Evolutionary conservation across 2,888 invertebrate species (phyloP), one percentile per base, ranked within the genome.

Genomic region (Diarsia dahlii): DNA sequence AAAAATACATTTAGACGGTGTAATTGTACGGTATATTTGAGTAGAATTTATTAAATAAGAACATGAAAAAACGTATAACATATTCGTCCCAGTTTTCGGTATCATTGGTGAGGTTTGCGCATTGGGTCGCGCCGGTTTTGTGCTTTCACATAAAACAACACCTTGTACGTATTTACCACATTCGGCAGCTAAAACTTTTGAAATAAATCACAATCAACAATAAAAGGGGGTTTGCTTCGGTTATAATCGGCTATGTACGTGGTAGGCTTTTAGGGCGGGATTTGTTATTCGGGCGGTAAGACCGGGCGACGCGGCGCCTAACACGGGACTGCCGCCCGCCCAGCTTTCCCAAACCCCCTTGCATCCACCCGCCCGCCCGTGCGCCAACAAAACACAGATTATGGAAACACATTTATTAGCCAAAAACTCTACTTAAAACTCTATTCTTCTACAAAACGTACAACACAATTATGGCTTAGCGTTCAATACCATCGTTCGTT

Each of bases 261-360:
- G 81, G 75, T 82, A 84, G 80, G 83, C 78, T 84, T 82, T 86
- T 84, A 86, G 86, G 89, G 84, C 91, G 94, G 90, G 89, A 88
- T 86, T 87, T 86, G 80, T 87, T 83, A 86, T 86, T 84, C 87
- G 90, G 91, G 92, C 93, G 93, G 89, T 89, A 92, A 81, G 92
- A 94, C 94, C 95, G 94, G 90, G 93, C 95, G 93, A 86, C 90
- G 90, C 95, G 94, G 94, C 95, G 96, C 95, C 94, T 95, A 92
- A 93, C 96, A 95, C 96, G 96, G 94, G 94, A 96, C 96, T 95
- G 95, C 94, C 93, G 93, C 93, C 92, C 94, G 93, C 94, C 94
- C 92, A 89, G 80, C 85, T 86, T 87, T 90, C 80, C 84, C 89
- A 89, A 87, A 89, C 92, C 90, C 80, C 91, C 92, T 91, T 91